These are phyloP conservation scores for Carcina quercana DNA, from an alignment of 2,888 invertebrate genomes.

Conservation along the genomic window DNA sequence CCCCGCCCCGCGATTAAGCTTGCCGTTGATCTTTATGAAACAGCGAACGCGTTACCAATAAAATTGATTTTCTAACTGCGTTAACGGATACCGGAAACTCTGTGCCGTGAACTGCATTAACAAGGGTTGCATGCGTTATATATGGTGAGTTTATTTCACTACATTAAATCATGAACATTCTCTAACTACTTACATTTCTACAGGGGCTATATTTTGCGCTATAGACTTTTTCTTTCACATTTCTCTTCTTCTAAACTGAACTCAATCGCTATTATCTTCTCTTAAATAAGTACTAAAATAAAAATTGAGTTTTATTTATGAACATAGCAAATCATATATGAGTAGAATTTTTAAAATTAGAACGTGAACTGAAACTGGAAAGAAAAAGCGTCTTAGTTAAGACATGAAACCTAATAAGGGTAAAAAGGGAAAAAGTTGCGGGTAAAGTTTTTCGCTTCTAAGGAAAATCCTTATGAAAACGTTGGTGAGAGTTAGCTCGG, in stretches of 20 bases:
- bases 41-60: background rate
- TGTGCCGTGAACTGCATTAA: background rate
- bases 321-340: background rate
- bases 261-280: too few relatives aligned
- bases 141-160: background rate
- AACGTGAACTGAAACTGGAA: conserved; percentile 40
- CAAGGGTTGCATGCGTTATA: background rate
- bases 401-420: conserved; percentile 51
- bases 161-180: background rate
- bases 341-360: conserved; percentile 2
- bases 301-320: background rate
- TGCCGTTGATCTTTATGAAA: background rate
- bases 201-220: background rate
- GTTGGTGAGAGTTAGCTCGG: conserved; percentile 40
- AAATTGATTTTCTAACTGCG: background rate
- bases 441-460: conserved; percentile 50
- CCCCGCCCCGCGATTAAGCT: background rate
- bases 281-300: too few relatives aligned
- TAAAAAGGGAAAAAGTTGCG: conserved; percentile 45
- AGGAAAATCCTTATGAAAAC: conserved; percentile 55
- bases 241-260: too few relatives aligned
- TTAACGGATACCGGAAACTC: background rate
- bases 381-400: conserved; percentile 49
- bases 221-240: background rate
- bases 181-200: background rate